Evolutionary conservation across 2,797 vertebrate species (phyloP).

Genomic region (Chiloscyllium punctatum): DNA sequence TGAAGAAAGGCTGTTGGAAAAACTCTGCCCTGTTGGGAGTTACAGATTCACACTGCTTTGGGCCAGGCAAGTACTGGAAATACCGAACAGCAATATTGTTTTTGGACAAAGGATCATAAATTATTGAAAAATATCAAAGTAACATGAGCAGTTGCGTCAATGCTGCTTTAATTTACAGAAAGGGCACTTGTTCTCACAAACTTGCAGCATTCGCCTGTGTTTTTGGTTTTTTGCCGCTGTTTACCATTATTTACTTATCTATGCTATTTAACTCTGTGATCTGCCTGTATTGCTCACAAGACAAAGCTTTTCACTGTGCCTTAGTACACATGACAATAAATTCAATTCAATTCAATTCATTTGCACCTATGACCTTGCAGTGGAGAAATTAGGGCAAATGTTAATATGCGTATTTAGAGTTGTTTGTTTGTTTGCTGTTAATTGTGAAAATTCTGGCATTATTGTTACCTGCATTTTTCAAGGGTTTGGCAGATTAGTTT

Average conservation of each 20-base stretch:
- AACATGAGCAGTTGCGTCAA: background rate
- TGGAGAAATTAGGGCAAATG: background rate
- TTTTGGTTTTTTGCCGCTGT: too few relatives aligned
- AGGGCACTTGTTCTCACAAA: too few relatives aligned
- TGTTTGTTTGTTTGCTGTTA: background rate
- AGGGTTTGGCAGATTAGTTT: too few relatives aligned
- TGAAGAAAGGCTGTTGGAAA: background rate
- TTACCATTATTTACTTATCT: too few relatives aligned
- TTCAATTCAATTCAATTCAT: too few relatives aligned
- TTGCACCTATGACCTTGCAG: background rate
- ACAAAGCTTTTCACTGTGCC: too few relatives aligned
- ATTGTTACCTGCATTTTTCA: background rate
- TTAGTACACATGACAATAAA: too few relatives aligned
- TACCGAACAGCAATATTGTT: background rate
- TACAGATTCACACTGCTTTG: background rate
- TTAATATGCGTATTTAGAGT: background rate
- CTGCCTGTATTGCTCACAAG: too few relatives aligned
- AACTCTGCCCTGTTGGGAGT: background rate
- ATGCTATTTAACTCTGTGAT: too few relatives aligned
- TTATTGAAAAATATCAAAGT: background rate
- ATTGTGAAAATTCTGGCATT: background rate
- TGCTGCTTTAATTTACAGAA: background rate
- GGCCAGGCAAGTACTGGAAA: background rate
- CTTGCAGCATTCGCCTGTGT: too few relatives aligned
- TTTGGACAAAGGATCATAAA: background rate